Evolutionary conservation across 2,888 invertebrate genomes (phyloP), one percentile per base, ranked within the genome.

Genomic region (Papilio demoleus): DNA sequence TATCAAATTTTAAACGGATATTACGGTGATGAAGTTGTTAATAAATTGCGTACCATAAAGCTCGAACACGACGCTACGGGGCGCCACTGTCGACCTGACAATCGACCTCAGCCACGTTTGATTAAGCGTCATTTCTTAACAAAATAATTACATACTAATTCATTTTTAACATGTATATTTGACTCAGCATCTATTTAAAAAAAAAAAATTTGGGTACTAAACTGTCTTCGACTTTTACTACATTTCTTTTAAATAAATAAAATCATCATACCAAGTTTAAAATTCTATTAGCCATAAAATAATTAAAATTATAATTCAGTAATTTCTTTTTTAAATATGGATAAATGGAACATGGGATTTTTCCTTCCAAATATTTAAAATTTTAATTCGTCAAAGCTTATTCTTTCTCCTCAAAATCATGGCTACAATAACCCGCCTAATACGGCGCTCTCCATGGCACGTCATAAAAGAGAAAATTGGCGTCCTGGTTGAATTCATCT

Each of bases 401-500:
- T 8, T 63, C 17, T 64, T 42, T 27, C 14, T 34, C 53, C 38
- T 64, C 71, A 73, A 22, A 74, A 70, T 70, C 70, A 68, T 75
- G 68, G 77, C 60, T 78, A 83, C 83, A 73, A 73, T 80, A 56
- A 77, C 77, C 75, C 72, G 72, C 75, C 79, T 84, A 81, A 83
- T 80, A 83, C 81, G 78, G 78, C 76, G 77, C 81, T 82, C 80
- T 83, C 81, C 81, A 79, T 81, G 79, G 84, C 87, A 80, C 79
- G 85, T 83, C 87, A 84, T 91, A 91, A 90, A 56, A 89, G 84
- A 80, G 86, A 81, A 87, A 89, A 90, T 88, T 90, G 89, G 88
- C 86, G 85, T 86, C 85, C 88, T 87, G 87, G 86, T 89, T 87
- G 88, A 90, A 89, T 92, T 87, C 89, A 87, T 87, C 84, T 79